Evolutionary conservation across 2,888 invertebrate species (phyloP).

Genomic region (Pachycephus smyrnensis): DNA sequence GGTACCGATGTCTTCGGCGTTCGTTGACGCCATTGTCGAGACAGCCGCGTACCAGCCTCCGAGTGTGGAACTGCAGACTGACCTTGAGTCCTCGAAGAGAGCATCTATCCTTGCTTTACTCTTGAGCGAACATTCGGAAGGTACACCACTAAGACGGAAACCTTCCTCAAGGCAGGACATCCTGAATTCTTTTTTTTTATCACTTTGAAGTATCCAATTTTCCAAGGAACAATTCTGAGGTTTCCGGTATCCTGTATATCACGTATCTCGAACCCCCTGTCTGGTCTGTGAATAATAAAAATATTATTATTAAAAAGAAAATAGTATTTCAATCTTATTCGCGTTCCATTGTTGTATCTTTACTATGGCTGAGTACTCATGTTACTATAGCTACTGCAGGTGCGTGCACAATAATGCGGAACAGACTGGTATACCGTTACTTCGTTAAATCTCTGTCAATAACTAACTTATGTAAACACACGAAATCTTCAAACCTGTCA

Average conservation of each 20-base stretch:
- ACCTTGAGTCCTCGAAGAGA: slow-evolving; percentile 82
- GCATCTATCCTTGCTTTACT: slow-evolving; percentile 77
- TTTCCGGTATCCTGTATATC: neutral
- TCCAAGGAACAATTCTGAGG: neutral
- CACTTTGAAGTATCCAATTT: neutral
- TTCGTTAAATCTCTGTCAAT: neutral
- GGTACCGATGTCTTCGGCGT: slow-evolving; percentile 58
- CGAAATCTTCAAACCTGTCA: neutral
- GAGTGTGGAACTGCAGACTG: slow-evolving; percentile 68
- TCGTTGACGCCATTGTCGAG: slow-evolving; percentile 37
- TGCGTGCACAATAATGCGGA: neutral
- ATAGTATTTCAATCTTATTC: neutral
- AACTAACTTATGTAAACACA: neutral
- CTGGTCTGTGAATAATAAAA: neutral
- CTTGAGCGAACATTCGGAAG: slow-evolving; percentile 61
- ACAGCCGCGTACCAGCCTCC: slow-evolving; percentile 50
- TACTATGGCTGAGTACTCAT: neutral
- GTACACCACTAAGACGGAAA: slow-evolving; percentile 59
- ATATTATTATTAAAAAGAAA: too few species aligned
- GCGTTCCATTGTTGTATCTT: neutral
- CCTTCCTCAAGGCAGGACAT: slow-evolving; percentile 50
- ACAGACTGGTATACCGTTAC: neutral
- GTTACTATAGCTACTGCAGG: neutral
- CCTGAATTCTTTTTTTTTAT: neutral
- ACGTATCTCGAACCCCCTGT: neutral